Conservation (phyloP, 2,888 invertebrate species). For the Diloba caeruleocephala region DNA sequence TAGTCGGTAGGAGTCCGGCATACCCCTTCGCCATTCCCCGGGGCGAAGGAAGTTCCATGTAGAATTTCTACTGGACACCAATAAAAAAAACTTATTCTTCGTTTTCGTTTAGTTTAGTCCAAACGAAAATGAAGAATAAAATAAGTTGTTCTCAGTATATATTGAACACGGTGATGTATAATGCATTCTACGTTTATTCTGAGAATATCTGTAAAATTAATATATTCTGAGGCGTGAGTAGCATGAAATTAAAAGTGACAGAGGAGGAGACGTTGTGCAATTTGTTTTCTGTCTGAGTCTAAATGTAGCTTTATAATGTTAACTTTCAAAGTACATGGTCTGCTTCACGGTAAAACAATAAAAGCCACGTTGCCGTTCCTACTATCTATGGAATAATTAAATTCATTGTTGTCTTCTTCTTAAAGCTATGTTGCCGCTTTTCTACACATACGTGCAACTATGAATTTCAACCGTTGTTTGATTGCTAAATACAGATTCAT, state of each 20-base stretch:
- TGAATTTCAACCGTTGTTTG: too few species aligned
- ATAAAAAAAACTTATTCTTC: too few species aligned
- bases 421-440: conserved; percentile 5
- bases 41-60: too few species aligned
- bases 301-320: conserved; percentile 14
- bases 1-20: too few species aligned
- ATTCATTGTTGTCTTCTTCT: background rate
- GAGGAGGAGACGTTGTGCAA: conserved; percentile 5
- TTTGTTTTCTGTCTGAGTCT: conserved; percentile 25
- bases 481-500: too few species aligned
- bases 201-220: conserved; percentile 1
- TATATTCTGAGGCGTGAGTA: conserved; percentile 9
- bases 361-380: conserved; percentile 7
- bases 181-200: conserved; percentile 7
- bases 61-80: too few species aligned
- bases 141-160: too few species aligned
- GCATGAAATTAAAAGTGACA: conserved; percentile 28
- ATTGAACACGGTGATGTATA: too few species aligned
- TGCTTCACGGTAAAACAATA: background rate
- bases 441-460: too few species aligned
- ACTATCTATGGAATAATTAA: background rate
- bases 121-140: too few species aligned
- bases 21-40: too few species aligned
- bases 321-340: background rate
- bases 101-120: too few species aligned